A percentile compares a stretch with the other conserved stretches of the same genome.
Evolutionary conservation across 30 jellyfish, hydroid and myxozoan genomes (phyloP).

Genomic region (Nemopilema nomurai): DNA sequence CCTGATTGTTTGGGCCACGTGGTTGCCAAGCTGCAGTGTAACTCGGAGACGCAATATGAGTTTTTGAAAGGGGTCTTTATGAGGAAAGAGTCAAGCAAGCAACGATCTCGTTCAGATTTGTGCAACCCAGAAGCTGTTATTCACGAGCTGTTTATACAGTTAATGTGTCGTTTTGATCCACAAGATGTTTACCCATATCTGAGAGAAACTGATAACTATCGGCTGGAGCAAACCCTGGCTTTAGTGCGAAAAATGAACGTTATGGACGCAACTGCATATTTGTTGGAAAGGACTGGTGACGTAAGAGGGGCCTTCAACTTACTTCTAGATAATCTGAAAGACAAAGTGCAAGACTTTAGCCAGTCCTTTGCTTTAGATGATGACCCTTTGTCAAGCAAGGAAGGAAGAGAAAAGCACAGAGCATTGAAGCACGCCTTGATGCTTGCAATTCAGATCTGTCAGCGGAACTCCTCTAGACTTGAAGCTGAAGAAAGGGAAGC

Average conservation of each 20-base stretch:
- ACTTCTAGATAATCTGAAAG: conserved; percentile 71
- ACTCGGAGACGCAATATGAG: conserved; percentile 78
- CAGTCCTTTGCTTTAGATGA: conserved; percentile 57
- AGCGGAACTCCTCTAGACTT: conserved; percentile 80
- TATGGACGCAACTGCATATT: conserved; percentile 85
- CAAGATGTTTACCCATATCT: conserved; percentile 76
- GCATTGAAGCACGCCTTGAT: conserved; percentile 51
- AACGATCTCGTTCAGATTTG: conserved; percentile 20
- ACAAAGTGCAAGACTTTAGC: conserved; percentile 66
- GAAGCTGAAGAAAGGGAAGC: conserved; percentile 96
- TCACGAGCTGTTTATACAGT: conserved; percentile 88
- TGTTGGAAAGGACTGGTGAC: conserved; percentile 94
- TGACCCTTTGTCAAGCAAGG: conserved; percentile 68
- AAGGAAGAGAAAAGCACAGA: conserved; percentile 46
- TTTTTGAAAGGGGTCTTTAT: conserved; percentile 89
- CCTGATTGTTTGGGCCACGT: conserved; percentile 67
- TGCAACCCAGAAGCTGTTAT: conserved; percentile 51
- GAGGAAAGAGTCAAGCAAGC: conserved; percentile 51
- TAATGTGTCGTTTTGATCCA: conserved; percentile 91
- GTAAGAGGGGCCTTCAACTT: conserved; percentile 81
- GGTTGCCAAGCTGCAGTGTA: conserved; percentile 58
- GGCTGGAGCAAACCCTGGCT: conserved; percentile 86
- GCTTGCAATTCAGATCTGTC: conserved; percentile 74
- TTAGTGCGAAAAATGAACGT: conserved; percentile 76
- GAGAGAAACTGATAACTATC: conserved; percentile 82